A percentile compares a stretch with the other conserved stretches of the same genome.
Conservation (phyloP, 2,888 invertebrate species). For the Hypolimnas misippus region DNA sequence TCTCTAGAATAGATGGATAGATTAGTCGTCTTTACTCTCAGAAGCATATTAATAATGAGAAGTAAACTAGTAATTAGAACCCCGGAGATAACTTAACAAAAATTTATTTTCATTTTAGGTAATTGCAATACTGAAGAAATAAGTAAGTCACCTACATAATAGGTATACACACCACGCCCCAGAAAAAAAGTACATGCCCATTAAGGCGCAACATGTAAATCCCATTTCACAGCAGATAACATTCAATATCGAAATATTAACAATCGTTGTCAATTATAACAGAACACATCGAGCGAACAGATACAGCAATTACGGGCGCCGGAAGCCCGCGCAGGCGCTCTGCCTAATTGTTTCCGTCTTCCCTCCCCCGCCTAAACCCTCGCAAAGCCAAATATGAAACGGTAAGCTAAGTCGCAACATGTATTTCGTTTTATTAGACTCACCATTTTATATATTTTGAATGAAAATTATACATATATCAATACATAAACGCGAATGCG, state of each 20-base stretch:
- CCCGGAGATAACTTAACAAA: no score
- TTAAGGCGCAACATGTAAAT: constrained; percentile 14
- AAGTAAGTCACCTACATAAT: no score
- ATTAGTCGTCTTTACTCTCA: no score
- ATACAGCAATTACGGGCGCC: constrained; percentile 75
- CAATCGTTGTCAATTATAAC: constrained; percentile 71
- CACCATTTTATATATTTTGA: not conserved
- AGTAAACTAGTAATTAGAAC: no score
- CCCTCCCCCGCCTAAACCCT: constrained; percentile 28
- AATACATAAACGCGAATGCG: no score
- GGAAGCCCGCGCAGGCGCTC: constrained; percentile 78
- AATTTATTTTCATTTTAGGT: no score
- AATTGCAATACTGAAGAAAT: no score
- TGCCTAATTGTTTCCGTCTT: constrained; percentile 74
- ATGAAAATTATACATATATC: no score
- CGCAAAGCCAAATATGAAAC: constrained; percentile 9
- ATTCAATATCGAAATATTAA: constrained; percentile 47
- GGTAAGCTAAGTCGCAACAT: not conserved
- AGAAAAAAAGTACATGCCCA: not conserved
- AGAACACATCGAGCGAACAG: constrained; percentile 69
- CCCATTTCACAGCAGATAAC: constrained; percentile 23
- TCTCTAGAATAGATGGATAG: no score
- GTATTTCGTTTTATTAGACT: constrained; percentile 6
- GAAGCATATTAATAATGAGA: no score
- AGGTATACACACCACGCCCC: not conserved